Base-by-base conservation (phyloP, 2,797 vertebrate genomes). In the Pteronotus mesoamericanus region DNA sequence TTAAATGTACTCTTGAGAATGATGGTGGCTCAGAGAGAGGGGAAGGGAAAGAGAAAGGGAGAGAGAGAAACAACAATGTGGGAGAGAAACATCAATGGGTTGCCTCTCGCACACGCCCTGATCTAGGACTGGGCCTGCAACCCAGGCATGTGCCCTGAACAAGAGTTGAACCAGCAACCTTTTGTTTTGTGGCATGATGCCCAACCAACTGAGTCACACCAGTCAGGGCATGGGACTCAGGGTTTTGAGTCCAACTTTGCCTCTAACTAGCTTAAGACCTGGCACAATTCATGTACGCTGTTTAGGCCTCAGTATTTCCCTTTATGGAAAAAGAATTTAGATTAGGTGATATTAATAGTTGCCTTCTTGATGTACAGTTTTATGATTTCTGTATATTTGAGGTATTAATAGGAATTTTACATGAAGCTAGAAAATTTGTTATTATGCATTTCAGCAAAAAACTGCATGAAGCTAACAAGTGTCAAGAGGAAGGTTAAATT, bases 401-500 rank as follows among this genome's bases (percentile, higher is more conserved):
- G 37, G 44, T 44, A 87, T 21, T 14, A 9, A 69, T 72, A 29
- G 39, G 29, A 57, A 80, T 94, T 95, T 82, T 66, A n/a, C 1
- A 46, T 39, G 34, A 91, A 82, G 91, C 6, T 46, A 84, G 44
- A 89, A 92, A 86, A 59, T 29, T 94, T 26, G 46, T 78, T 32
- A 37, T 89, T 92, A 91, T 11, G 32, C 21, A 75, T 86, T 88
- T 91, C 89, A 61, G 12, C 21, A 95, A 82, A 83, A 80, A 82
- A 74, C 0, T 44, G 26, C 66, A 86, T 29, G 71, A 51, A 88
- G n/a, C 53, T 55, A 80, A 91, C 21, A 92, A 85, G 32, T 51
- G 22, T 85, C 85, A 91, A 61, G 3, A 78, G 29, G 53, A 82
- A 95, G n/a, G 34, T 89, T 94, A 83, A 82, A 32, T 94, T 94